These are phyloP conservation scores for Arrhopalites spinosus DNA, from an alignment of 2,888 invertebrate species.

Conservation along the genomic window DNA sequence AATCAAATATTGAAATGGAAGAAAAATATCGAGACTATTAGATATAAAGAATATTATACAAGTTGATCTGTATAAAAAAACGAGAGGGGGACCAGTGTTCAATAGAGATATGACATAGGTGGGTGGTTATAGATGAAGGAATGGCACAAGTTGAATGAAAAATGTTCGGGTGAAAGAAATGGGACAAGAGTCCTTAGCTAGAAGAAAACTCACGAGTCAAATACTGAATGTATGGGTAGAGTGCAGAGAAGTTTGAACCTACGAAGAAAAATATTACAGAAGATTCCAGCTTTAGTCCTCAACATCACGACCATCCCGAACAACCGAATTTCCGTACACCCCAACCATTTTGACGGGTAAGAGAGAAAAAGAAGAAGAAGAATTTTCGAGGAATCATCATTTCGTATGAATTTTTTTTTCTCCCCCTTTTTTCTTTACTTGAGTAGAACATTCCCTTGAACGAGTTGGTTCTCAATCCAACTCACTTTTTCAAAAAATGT, in stretches of 20 bases:
- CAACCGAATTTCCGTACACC: not conserved
- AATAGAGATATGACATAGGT: too few species aligned
- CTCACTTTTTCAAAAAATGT: conserved; percentile 6
- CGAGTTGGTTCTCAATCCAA: not conserved
- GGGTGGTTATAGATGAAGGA: not conserved
- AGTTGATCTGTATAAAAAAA: too few species aligned
- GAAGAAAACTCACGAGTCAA: conserved; percentile 60
- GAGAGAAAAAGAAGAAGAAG: not conserved
- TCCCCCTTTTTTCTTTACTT: not conserved
- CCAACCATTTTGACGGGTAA: conserved; percentile 3
- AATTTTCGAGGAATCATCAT: conserved; percentile 14
- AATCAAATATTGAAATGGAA: too few species aligned
- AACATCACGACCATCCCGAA: not conserved
- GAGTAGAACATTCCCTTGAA: not conserved
- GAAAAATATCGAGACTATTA: too few species aligned
- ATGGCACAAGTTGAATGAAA: not conserved
- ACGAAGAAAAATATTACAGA: not conserved
- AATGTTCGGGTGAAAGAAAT: not conserved
- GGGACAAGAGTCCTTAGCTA: not conserved
- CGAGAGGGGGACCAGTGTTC: too few species aligned
- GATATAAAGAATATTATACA: too few species aligned
- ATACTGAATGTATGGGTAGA: conserved; percentile 60
- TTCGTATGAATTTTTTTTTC: not conserved
- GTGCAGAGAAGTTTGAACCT: conserved; percentile 59
- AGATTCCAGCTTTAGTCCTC: not conserved